Percentiles rank a stretch among this genome's conserved stretches.
Conservation (phyloP, 2,797 vertebrate genomes). For the Semaprochilodus insignis region DNA sequence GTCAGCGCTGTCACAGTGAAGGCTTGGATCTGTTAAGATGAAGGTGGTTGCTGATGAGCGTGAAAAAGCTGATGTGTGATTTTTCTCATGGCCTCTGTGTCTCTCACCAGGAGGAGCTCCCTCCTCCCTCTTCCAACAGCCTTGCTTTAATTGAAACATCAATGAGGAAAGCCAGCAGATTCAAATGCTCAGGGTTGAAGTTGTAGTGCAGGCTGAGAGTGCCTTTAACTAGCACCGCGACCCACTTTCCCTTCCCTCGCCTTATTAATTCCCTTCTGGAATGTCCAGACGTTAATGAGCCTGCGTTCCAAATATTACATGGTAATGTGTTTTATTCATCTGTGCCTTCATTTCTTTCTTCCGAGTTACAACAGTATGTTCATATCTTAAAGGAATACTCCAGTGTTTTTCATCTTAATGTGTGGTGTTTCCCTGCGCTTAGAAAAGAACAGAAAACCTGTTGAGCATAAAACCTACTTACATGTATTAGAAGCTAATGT, state of each 20-base stretch:
- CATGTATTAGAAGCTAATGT: neutral
- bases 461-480: neutral
- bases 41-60: constrained; percentile 4
- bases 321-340: constrained; percentile 21
- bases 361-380: neutral
- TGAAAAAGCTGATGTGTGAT: constrained; percentile 6
- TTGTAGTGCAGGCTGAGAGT: neutral
- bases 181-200: constrained; percentile 18
- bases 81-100: neutral
- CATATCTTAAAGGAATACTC: neutral
- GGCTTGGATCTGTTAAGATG: neutral
- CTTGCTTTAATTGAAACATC: constrained; percentile 46
- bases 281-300: constrained; percentile 31
- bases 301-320: constrained; percentile 31
- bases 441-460: neutral
- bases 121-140: neutral
- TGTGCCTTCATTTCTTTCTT: neutral
- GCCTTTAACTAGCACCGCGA: constrained; percentile 24
- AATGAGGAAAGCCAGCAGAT: neutral
- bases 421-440: neutral
- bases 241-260: constrained; percentile 6
- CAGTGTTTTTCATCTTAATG: neutral
- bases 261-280: constrained; percentile 21
- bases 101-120: neutral
- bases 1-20: neutral